Conservation (phyloP, 2,113 vertebrate genomes). For the Myiozetetes cayanensis region DNA sequence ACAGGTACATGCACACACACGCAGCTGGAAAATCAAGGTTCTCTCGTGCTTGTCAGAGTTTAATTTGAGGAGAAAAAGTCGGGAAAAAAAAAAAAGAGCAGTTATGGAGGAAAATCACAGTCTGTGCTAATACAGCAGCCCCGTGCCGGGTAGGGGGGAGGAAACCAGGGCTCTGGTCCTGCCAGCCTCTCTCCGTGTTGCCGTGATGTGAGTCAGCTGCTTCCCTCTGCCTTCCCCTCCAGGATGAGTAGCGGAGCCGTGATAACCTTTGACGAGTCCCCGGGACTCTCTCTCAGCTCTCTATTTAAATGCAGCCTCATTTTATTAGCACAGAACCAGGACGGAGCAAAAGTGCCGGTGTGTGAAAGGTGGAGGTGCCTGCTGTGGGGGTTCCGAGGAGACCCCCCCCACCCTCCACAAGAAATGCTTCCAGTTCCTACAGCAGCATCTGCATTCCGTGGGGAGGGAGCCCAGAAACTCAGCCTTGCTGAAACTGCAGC, state of each 20-base stretch:
- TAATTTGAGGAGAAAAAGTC: neutral
- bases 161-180: neutral
- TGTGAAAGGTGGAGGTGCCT: neutral
- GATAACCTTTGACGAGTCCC: neutral
- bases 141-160: accelerated
- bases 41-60: neutral
- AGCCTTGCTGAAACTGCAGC: neutral
- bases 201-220: neutral
- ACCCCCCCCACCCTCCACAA: neutral
- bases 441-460: neutral
- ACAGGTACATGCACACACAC: neutral
- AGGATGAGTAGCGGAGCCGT: neutral
- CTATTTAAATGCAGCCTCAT: neutral
- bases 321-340: neutral
- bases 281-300: neutral
- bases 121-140: neutral
- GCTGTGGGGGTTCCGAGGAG: neutral
- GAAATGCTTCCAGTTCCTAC: neutral
- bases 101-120: neutral
- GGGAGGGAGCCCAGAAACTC: neutral
- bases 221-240: neutral
- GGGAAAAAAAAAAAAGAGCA: neutral
- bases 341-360: accelerated
- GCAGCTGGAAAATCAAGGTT: neutral
- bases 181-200: neutral